phyloP scores from a whole-genome alignment of 1,140 invertebrate genomes.

The Bombus haemorrhoidalis region DNA sequence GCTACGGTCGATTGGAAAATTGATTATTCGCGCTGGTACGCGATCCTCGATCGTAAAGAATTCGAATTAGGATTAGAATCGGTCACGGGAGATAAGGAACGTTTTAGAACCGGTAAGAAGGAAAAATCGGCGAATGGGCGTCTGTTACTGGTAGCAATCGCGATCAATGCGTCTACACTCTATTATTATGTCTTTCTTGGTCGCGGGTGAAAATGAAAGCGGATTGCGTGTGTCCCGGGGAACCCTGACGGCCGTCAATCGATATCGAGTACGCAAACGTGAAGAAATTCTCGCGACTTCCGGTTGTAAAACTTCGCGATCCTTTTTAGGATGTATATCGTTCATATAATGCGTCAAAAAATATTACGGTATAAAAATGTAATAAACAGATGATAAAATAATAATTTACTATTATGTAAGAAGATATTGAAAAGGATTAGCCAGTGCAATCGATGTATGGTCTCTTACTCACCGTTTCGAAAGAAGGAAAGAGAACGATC shows the following conservation, averaged over 20 bases:
- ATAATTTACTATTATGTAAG: neutral
- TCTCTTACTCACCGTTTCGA: constrained; percentile 9
- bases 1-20: neutral
- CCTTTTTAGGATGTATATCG: too few relatives aligned
- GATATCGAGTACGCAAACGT: constrained; percentile 8
- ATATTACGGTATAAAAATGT: neutral
- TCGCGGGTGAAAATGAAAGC: constrained; percentile 38
- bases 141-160: neutral
- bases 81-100: neutral
- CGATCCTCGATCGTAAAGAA: neutral
- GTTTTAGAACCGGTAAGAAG: neutral
- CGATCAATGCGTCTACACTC: constrained; percentile 13
- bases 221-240: constrained; percentile 18
- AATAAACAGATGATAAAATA: neutral
- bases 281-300: neutral
- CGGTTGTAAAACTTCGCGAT: neutral
- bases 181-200: constrained; percentile 1
- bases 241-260: constrained; percentile 16
- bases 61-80: neutral
- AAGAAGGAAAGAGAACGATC: constrained; percentile 16
- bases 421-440: neutral
- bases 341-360: too few relatives aligned
- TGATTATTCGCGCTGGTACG: constrained; percentile 6
- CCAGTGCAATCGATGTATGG: neutral
- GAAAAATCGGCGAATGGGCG: neutral